Evolutionary conservation across 2,797 vertebrate genomes (phyloP).

Genomic region (Enteromius radiatus): DNA sequence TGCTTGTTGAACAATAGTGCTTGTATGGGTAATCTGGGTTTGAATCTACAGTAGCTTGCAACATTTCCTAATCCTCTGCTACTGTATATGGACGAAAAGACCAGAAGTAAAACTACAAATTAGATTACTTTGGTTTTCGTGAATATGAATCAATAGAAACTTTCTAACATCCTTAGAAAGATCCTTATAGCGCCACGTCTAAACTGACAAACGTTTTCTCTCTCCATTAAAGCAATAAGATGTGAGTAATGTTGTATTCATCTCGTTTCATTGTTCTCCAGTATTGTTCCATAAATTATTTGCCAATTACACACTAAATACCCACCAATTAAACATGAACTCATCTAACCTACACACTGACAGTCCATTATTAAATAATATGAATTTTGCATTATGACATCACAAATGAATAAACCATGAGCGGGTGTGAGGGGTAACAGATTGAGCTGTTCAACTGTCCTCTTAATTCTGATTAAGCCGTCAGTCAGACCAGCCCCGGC

Average conservation of each 20-base stretch:
- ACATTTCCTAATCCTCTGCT: background rate
- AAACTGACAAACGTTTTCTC: background rate
- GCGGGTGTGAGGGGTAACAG: constrained; percentile 46
- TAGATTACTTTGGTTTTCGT: background rate
- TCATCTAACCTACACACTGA: constrained; percentile 58
- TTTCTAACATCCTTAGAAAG: background rate
- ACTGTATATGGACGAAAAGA: background rate
- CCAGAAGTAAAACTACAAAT: background rate
- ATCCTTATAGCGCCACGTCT: background rate
- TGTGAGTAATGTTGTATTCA: constrained; percentile 27
- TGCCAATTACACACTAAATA: constrained; percentile 64
- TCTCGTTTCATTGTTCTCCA: constrained; percentile 44
- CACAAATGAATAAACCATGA: constrained; percentile 69
- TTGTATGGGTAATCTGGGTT: background rate
- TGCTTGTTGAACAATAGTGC: background rate
- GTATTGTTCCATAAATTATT: constrained; percentile 61
- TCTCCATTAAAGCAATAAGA: constrained; percentile 29
- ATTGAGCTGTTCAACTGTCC: constrained; percentile 52
- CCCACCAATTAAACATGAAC: constrained; percentile 65
- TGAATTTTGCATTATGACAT: constrained; percentile 69
- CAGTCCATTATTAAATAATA: constrained; percentile 67
- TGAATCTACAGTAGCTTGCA: background rate
- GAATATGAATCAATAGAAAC: background rate
- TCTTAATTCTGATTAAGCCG: constrained; percentile 65
- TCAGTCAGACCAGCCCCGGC: constrained; percentile 56